A percentile compares a stretch with the other conserved stretches of the same genome.
These are phyloP conservation scores for Oryzias melastigma DNA, from an alignment of 2,113 vertebrate genomes.

Conservation along the genomic window DNA sequence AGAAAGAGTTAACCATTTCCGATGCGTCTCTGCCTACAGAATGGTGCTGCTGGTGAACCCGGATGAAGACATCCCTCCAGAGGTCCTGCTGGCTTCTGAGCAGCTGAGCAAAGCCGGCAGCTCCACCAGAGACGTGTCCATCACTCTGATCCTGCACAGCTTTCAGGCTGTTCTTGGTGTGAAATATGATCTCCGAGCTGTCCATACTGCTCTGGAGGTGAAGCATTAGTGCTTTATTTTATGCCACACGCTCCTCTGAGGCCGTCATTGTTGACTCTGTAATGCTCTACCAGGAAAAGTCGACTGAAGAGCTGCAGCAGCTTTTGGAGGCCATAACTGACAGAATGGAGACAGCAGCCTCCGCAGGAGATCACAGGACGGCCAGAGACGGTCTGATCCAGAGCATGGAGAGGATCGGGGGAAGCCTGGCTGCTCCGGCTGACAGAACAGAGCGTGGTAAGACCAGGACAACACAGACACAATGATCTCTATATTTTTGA, in stretches of 20 bases:
- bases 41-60: conserved; percentile 53
- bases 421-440: conserved; percentile 58
- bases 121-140: conserved; percentile 60
- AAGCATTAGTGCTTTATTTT: background rate
- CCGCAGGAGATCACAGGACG: conserved; percentile 48
- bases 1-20: background rate
- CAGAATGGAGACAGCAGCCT: conserved; percentile 78
- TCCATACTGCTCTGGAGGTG: conserved; percentile 81
- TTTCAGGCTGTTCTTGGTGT: conserved; percentile 86
- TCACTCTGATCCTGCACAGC: conserved; percentile 82
- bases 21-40: conserved; percentile 16
- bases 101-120: conserved; percentile 71
- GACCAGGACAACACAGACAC: background rate
- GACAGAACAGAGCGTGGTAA: conserved; percentile 60
- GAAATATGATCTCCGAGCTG: conserved; percentile 68
- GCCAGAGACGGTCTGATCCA: conserved; percentile 73
- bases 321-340: conserved; percentile 75
- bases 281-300: conserved; percentile 67
- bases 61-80: conserved; percentile 70
- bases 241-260: background rate
- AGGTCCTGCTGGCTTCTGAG: conserved; percentile 83
- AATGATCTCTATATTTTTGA: background rate
- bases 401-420: conserved; percentile 74
- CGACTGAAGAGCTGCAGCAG: conserved; percentile 77
- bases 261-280: background rate